Evolutionary conservation across 64 coral and sea anemone genomes (phyloP), one percentile per base, ranked within the genome.

Genomic region (Pocillopora damicornis): DNA sequence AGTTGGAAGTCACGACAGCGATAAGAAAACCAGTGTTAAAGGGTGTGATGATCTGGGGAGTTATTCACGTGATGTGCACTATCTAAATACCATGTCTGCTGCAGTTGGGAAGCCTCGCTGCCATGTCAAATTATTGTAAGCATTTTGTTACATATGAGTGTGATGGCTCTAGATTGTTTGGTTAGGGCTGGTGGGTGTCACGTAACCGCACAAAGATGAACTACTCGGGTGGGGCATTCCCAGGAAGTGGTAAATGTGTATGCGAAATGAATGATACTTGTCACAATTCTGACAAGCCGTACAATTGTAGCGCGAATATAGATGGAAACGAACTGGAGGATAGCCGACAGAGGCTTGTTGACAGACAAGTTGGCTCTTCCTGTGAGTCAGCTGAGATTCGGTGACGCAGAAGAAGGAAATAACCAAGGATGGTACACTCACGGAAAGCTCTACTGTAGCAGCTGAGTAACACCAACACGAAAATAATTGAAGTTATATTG

Each of bases 81-180:
- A 90, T 67, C 82, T 0, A 37, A 66, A 57, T 60, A 73, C 79
- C 35, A 83, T n/a, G 30, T 60, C 37, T 82, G 23, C 11, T 58
- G 25, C 89, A 90, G 71, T 51, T 90, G 63, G 22, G 45, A 2
- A 76, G 13, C 1, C 73, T 90, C 8, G 35, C 79, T 18, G 22
- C 17, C n/a, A 30, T 23, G 1, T 90, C 69, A n/a, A 72, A 13
- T 2, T 35, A 90, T 25, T 90, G 89, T 76, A 79, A 82, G 36
- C 89, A 83, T 58, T 90, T 90, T 35, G 83, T 84, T 22, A 84
- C 75, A 37, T 90, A 83, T 30, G 89, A 90, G 36, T 90, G 89
- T 76, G 8, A 79, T 58, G 16, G 36, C 14, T 79, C 77, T 0
- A 17, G 16, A 7, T 25, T 51, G 36, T 2, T 1, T 51, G 34